phyloP scores from a whole-genome alignment of 2,888 invertebrate species.

The Clistopyga incitator region DNA sequence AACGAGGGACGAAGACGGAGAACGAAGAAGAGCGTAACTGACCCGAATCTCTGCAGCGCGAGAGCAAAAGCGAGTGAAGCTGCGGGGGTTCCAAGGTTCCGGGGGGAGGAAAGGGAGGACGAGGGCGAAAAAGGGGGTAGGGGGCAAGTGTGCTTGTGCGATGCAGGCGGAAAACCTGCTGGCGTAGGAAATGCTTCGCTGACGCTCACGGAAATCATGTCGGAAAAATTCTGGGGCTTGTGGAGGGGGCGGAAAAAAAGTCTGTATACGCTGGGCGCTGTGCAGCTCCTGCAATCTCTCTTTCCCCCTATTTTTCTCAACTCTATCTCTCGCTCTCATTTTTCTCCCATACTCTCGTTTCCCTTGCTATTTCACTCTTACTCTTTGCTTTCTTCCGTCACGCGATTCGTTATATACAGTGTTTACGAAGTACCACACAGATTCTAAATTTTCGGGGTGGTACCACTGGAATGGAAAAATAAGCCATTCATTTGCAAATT shows the following conservation, averaged over 20 bases:
- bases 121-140: conserved; percentile 2
- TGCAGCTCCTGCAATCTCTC: conserved; percentile 57
- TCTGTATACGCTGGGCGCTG: conserved; percentile 49
- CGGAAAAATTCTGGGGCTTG: conserved; percentile 66
- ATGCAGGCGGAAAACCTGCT: conserved; percentile 80
- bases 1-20: conserved; percentile 16
- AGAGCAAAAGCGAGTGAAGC: conserved; percentile 37
- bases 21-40: conserved; percentile 69
- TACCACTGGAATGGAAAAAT: neutral
- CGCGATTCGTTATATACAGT: conserved; percentile 38
- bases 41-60: conserved; percentile 78
- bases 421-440: conserved; percentile 9
- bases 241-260: conserved; percentile 50
- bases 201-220: conserved; percentile 76
- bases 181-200: conserved; percentile 78
- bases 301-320: conserved; percentile 35
- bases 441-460: neutral
- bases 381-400: conserved; percentile 30
- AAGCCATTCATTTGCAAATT: neutral
- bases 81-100: conserved; percentile 36
- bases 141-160: conserved; percentile 50
- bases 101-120: conserved; percentile 3
- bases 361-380: conserved; percentile 20
- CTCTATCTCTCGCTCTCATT: conserved; percentile 24
- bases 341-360: conserved; percentile 10